phyloP scores from a whole-genome alignment of 2,888 invertebrate genomes.

The Dryobota labecula region DNA sequence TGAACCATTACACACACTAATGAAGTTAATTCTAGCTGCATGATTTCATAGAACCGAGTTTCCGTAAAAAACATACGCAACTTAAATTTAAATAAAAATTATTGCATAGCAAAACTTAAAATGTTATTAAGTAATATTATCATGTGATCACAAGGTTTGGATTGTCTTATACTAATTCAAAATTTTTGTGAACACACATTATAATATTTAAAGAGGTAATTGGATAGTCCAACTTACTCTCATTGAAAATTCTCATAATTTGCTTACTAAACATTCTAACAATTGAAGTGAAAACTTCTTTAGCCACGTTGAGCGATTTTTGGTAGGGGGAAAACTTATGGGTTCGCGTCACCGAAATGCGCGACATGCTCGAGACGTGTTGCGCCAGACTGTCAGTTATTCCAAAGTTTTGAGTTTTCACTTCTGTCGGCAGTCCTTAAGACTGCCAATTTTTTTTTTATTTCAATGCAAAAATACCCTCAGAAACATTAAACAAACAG shows the following conservation, averaged over 20 bases:
- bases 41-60: not conserved
- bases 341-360: no score
- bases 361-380: no score
- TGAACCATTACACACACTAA: not conserved
- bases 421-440: no score
- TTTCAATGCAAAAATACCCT: constrained; percentile 56
- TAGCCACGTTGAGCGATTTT: no score
- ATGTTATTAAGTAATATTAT: not conserved
- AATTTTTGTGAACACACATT: not conserved
- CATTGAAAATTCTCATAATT: not conserved
- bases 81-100: not conserved
- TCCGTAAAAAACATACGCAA: not conserved
- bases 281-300: no score
- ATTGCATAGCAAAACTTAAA: not conserved
- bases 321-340: no score
- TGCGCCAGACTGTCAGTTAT: no score
- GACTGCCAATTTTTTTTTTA: not conserved
- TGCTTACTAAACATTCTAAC: not conserved
- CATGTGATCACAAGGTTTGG: not conserved
- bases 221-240: not conserved
- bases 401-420: no score
- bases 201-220: not conserved
- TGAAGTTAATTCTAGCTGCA: not conserved
- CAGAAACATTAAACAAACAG: constrained; percentile 48
- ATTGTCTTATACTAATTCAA: not conserved